phyloP scores from a whole-genome alignment of 2,797 vertebrate genomes.

The Acanthiza pusilla region DNA sequence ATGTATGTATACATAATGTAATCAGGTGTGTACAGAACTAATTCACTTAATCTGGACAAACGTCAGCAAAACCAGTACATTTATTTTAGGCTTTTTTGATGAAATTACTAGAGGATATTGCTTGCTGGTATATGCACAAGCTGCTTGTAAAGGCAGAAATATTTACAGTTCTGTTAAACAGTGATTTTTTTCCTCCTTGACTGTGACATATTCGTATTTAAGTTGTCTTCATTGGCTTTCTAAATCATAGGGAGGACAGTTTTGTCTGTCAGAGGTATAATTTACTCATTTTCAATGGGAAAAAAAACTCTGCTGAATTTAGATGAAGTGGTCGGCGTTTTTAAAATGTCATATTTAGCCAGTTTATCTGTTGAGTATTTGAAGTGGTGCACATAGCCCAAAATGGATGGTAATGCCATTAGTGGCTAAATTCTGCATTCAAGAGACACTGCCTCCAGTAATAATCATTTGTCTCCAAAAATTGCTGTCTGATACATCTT shows the following conservation, averaged over 20 bases:
- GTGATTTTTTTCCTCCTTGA: background rate
- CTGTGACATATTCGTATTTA: background rate
- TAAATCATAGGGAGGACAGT: background rate
- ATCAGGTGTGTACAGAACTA: background rate
- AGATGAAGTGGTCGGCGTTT: accelerated
- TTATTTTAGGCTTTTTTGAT: background rate
- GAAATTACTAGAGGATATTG: background rate
- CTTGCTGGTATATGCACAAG: background rate
- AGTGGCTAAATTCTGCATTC: background rate
- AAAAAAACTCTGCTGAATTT: background rate
- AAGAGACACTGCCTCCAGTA: background rate
- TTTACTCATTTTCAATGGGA: background rate
- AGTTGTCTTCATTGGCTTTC: background rate
- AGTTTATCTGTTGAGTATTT: background rate
- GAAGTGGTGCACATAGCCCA: background rate
- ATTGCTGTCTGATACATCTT: background rate
- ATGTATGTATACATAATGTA: background rate
- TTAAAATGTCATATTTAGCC: background rate
- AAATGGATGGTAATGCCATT: background rate
- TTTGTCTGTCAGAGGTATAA: background rate
- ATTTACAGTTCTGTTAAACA: background rate
- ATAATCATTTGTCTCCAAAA: background rate
- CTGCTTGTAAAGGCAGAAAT: background rate
- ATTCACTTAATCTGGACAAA: background rate
- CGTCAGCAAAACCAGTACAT: background rate